A percentile compares a stretch with the other conserved stretches of the same genome.
These are phyloP conservation scores for Zaprionus vittiger DNA, from an alignment of 1,140 invertebrate genomes.

Conservation along the genomic window DNA sequence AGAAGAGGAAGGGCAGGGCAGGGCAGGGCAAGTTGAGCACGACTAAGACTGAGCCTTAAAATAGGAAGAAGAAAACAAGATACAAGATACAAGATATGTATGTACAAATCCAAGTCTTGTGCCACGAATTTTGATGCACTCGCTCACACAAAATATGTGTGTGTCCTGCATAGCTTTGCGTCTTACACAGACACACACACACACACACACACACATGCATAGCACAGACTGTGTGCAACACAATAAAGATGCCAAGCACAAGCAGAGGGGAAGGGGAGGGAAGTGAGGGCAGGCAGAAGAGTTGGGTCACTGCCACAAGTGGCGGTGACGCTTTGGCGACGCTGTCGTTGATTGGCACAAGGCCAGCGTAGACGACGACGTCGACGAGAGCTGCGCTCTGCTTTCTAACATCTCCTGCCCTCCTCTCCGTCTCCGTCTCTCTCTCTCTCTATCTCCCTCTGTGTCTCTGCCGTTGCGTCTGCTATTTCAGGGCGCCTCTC, in stretches of 20 bases:
- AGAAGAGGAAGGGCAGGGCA: slow-evolving; percentile 6
- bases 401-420: not conserved
- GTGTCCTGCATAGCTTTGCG: not conserved
- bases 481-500: slow-evolving; percentile 24
- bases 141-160: slow-evolving; percentile 37
- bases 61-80: slow-evolving; percentile 33
- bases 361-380: slow-evolving; percentile 50
- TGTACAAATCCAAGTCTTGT: slow-evolving; percentile 47
- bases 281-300: not conserved
- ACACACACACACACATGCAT: slow-evolving; percentile 12
- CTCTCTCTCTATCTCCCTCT: not conserved
- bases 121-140: slow-evolving; percentile 79
- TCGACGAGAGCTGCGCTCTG: slow-evolving; percentile 37
- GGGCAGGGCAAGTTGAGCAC: not conserved
- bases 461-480: not conserved
- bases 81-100: slow-evolving; percentile 56
- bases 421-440: not conserved
- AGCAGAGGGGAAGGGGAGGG: not conserved
- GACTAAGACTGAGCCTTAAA: slow-evolving; percentile 17
- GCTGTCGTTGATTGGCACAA: slow-evolving; percentile 75
- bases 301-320: slow-evolving; percentile 68
- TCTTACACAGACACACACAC: slow-evolving; percentile 18
- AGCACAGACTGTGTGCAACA: slow-evolving; percentile 11
- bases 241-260: slow-evolving; percentile 48
- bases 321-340: slow-evolving; percentile 62